phyloP scores from a whole-genome alignment of 2,797 vertebrate species.

The Semaprochilodus insignis region DNA sequence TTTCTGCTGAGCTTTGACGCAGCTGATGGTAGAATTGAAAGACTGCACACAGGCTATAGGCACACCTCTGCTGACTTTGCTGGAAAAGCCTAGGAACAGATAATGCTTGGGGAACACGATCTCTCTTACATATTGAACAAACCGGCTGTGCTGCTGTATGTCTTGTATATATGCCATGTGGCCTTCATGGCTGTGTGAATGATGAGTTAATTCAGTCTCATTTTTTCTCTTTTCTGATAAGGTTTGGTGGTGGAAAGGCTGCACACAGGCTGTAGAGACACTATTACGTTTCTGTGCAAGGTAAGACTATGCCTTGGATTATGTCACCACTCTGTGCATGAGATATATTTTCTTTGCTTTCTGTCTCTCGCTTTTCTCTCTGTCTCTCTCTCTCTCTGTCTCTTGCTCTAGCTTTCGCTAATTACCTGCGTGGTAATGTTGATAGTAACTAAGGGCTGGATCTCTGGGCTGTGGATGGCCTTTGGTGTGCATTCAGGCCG shows the following conservation, averaged over 20 bases:
- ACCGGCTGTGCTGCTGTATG: background rate
- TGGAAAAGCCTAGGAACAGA: too few relatives aligned
- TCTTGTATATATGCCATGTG: background rate
- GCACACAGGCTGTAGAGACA: background rate
- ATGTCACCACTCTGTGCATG: background rate
- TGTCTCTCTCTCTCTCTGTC: background rate
- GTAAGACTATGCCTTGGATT: conserved; percentile 5
- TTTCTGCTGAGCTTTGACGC: background rate
- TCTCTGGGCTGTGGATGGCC: conserved; percentile 25
- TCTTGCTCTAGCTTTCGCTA: background rate
- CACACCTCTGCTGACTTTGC: background rate
- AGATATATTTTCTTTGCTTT: background rate
- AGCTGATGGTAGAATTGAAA: background rate
- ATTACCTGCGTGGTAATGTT: conserved; percentile 35
- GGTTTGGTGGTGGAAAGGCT: background rate
- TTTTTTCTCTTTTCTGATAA: background rate
- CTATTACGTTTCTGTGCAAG: background rate
- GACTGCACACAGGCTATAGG: background rate
- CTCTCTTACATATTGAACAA: too few relatives aligned
- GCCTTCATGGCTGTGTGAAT: background rate
- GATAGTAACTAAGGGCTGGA: conserved; percentile 24
- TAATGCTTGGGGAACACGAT: too few relatives aligned
- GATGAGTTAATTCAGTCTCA: conserved; percentile 3
- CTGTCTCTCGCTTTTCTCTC: background rate
- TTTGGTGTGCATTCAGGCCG: conserved; percentile 41